A percentile compares a stretch with the other conserved stretches of the same genome.
phyloP scores from a whole-genome alignment of 2,888 invertebrate genomes.

The Drosophila borealis region DNA sequence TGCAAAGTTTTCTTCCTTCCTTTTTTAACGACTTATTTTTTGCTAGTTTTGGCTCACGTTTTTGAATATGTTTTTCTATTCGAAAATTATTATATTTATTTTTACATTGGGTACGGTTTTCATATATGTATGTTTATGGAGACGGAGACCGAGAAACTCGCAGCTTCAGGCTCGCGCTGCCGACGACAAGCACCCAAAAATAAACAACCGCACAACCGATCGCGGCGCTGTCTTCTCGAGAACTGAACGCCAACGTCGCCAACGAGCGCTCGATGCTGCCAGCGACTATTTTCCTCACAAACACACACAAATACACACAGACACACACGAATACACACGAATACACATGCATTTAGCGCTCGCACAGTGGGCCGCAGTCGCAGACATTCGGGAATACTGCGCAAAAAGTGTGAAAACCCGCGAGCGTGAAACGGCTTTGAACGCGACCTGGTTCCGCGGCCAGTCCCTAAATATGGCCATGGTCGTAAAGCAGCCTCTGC shows the following conservation, averaged over 20 bases:
- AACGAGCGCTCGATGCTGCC: conserved; percentile 51
- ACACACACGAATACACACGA: conserved; percentile 2
- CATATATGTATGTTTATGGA: conserved; percentile 8
- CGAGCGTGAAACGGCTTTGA: conserved; percentile 30
- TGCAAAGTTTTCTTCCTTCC: too few species aligned
- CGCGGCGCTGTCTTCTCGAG: conserved; percentile 71
- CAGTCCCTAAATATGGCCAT: conserved; percentile 40
- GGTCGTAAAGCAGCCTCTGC: conserved; percentile 25
- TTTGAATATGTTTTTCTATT: conserved; percentile 12
- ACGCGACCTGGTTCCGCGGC: conserved; percentile 26
- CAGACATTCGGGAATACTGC: conserved; percentile 23
- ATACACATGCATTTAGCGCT: conserved; percentile 21
- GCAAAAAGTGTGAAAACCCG: conserved; percentile 47
- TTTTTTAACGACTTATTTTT: background rate
- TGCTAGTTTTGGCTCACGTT: background rate
- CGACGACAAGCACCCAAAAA: conserved; percentile 14
- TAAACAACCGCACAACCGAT: conserved; percentile 58
- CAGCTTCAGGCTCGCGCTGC: conserved; percentile 28
- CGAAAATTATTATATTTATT: conserved; percentile 33
- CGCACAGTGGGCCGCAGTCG: conserved; percentile 61
- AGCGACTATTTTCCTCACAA: conserved; percentile 65
- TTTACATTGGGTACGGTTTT: conserved; percentile 45
- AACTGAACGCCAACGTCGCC: conserved; percentile 70
- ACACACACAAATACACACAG: conserved; percentile 7
- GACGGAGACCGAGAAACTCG: conserved; percentile 26